phyloP scores from a whole-genome alignment of 2,113 vertebrate genomes.

The Sebastes schlegelii region DNA sequence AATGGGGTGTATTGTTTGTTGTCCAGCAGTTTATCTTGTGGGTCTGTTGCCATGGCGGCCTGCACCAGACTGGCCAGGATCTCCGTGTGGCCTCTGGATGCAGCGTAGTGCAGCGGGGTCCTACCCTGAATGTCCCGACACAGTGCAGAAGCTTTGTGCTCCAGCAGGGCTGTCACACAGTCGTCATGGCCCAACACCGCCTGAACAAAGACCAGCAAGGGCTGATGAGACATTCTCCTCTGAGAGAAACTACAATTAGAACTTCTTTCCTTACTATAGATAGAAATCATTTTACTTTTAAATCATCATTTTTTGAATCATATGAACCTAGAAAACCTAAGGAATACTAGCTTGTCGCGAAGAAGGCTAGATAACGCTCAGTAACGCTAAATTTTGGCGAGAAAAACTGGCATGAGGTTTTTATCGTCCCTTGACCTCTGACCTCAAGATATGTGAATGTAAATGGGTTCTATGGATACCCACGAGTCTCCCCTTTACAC shows the following conservation, averaged over 20 bases:
- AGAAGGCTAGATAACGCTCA: too few species aligned
- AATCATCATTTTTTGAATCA: too few species aligned
- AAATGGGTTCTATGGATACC: too few species aligned
- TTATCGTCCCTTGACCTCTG: too few species aligned
- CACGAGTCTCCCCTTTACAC: too few species aligned
- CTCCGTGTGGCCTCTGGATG: conserved; percentile 91
- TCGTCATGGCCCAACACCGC: conserved; percentile 93
- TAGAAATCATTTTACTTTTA: not conserved
- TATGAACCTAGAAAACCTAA: too few species aligned
- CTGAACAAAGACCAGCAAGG: conserved; percentile 70
- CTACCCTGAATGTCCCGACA: conserved; percentile 93
- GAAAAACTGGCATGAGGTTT: too few species aligned
- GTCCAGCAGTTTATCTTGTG: conserved; percentile 92
- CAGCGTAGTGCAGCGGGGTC: conserved; percentile 94
- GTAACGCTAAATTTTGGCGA: too few species aligned
- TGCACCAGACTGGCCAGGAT: conserved; percentile 90
- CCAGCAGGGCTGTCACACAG: conserved; percentile 92
- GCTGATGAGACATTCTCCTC: conserved; percentile 6
- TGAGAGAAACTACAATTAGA: not conserved
- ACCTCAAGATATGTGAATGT: too few species aligned
- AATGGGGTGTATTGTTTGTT: conserved; percentile 94
- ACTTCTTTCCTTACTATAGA: not conserved
- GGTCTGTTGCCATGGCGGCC: conserved; percentile 89
- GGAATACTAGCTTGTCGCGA: too few species aligned
- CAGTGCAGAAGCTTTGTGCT: conserved; percentile 93